Base-by-base conservation (phyloP, 2,797 vertebrate genomes). In the Brotula barbata region DNA sequence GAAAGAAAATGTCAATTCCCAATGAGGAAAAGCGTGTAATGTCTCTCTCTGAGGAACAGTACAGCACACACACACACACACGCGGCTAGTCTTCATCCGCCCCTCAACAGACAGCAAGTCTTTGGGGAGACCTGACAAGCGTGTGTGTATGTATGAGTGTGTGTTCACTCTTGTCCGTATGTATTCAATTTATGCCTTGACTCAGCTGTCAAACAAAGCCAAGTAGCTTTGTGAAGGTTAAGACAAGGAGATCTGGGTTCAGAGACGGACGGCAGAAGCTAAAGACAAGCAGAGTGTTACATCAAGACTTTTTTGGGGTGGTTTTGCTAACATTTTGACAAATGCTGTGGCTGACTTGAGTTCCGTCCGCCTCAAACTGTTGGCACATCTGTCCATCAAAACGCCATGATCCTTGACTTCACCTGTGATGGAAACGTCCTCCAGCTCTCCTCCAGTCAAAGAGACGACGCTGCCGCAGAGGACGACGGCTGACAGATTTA, bases 1-100 rank as follows among this genome's bases (percentile, higher is more conserved):
- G 49, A 58, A 73, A 71, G 61, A 67, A 84, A 84, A 88, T 82
- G 73, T 82, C 80, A 82, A 72, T 80, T 84, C 80, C 50, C 73
- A 59, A 58, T 51, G 77, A 71, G 64, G 65, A 68, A 77, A 72
- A 75, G 41, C 58, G 64, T 19, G 28, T 85, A 84, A 86, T 85
- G 73, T 85, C 60, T 71, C 66, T 76, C 74, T 81, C 75, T 45
- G 64, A 83, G 71, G 72, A 64, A 81, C 76, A 76, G 47, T 61
- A 58, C 63, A 66, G 69, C 56, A 6, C 45, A 31, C 57, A 8
- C 47, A 64, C 49, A 49, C 64, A 36, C 46, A 19, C 36, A 43
- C 42, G 42, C 51, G 44, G 47, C 64, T 68, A 19, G 53, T 73
- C 57, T 28, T 82, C 62, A 67, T 67, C 75, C 74, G 62, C 56